A percentile compares a stretch with the other conserved stretches of the same genome.
These are phyloP conservation scores for Axinella damicornis DNA, from an alignment of 37 sponge, comb jelly and placozoan genomes.

Conservation along the genomic window DNA sequence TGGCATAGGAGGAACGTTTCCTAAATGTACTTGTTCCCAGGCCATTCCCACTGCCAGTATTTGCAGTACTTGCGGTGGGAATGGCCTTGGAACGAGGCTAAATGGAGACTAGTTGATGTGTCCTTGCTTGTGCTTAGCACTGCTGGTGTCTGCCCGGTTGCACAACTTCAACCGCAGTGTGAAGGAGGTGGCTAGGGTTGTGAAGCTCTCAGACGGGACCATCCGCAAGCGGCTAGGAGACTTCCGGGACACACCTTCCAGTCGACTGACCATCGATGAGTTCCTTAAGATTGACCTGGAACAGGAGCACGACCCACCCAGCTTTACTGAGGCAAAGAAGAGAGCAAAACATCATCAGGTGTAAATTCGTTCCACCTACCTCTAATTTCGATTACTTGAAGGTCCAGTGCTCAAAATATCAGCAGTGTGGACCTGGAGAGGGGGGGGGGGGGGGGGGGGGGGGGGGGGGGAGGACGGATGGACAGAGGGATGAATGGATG, in stretches of 20 bases:
- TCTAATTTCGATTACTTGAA: no score
- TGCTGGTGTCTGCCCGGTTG: conserved; percentile 91
- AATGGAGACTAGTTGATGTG: no score
- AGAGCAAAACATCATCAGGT: conserved; percentile 7
- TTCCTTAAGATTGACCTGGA: conserved; percentile 96
- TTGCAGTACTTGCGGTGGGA: no score
- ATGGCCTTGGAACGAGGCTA: no score
- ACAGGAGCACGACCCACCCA: conserved; percentile 97
- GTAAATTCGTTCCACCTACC: neutral
- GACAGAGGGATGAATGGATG: no score
- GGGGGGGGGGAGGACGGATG: no score
- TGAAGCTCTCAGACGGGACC: conserved; percentile 87
- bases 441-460: no score
- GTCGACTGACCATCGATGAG: conserved; percentile 97
- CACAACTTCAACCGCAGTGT: conserved; percentile 87
- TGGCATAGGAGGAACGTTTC: conserved; percentile 73
- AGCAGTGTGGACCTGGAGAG: no score
- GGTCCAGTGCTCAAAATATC: no score
- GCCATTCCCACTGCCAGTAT: no score
- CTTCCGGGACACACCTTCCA: conserved; percentile 95
- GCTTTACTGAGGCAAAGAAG: conserved; percentile 79
- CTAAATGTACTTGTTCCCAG: no score
- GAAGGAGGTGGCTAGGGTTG: conserved; percentile 86
- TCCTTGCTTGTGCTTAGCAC: no score
- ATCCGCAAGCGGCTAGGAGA: conserved; percentile 92